A percentile compares a stretch with the other conserved stretches of the same genome.
Conservation (phyloP, 2,888 invertebrate genomes). For the Pristionchus arcanus region DNA sequence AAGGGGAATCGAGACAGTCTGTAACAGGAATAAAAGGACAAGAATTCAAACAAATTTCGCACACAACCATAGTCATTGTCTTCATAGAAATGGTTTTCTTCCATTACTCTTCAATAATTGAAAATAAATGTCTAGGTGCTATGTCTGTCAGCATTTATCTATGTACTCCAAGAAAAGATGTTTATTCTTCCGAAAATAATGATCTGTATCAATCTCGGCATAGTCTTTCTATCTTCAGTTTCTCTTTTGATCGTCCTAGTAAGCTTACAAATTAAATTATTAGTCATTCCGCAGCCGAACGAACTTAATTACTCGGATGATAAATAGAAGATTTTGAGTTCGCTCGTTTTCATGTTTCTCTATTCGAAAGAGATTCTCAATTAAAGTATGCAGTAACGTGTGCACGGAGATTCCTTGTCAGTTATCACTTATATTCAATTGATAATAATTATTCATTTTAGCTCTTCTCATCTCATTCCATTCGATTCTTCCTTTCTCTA, state of each 20-base stretch:
- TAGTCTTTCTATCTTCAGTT: not conserved
- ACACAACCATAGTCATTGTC: not conserved
- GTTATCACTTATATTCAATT: not conserved
- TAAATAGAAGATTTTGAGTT: not conserved
- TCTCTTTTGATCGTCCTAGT: constrained; percentile 29
- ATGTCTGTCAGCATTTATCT: not conserved
- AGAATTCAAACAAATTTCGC: not conserved
- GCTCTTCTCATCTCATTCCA: constrained; percentile 38
- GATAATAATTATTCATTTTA: not conserved
- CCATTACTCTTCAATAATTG: not conserved
- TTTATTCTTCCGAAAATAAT: not conserved
- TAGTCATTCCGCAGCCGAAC: not conserved
- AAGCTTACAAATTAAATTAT: not conserved
- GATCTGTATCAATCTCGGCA: not conserved
- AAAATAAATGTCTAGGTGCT: not conserved
- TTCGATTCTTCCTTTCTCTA: constrained; percentile 18
- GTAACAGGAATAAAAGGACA: not conserved
- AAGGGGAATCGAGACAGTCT: constrained; percentile 34
- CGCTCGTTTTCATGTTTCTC: constrained; percentile 23
- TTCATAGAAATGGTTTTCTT: not conserved
- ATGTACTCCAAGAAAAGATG: not conserved
- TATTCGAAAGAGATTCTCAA: constrained; percentile 15
- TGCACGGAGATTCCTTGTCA: not conserved
- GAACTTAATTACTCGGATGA: not conserved
- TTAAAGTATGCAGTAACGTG: not conserved